Evolutionary conservation across 2,113 vertebrate genomes (phyloP).

Genomic region (Nanorana parkeri): DNA sequence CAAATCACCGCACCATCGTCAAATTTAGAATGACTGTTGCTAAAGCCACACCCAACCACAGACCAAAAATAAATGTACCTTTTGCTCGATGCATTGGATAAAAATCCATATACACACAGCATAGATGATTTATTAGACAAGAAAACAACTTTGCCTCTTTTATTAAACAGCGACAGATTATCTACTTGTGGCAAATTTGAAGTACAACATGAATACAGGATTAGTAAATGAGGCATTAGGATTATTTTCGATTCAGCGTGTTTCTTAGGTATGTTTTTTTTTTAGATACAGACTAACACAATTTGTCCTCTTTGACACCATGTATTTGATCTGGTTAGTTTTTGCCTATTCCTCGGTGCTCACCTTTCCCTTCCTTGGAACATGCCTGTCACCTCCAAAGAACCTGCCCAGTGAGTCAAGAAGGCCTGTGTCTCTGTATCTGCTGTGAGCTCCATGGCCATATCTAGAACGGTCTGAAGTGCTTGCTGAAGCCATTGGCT

Average conservation of each 20-base stretch:
- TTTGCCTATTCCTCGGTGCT: slow-evolving; percentile 79
- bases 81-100: neutral
- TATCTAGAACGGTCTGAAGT: slow-evolving; percentile 83
- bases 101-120: neutral
- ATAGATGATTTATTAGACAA: neutral
- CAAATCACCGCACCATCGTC: slow-evolving; percentile 3
- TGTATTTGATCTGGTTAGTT: slow-evolving; percentile 59
- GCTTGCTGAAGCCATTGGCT: slow-evolving; percentile 90
- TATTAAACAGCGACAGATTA: slow-evolving; percentile 1
- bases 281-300: slow-evolving; percentile 22
- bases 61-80: neutral
- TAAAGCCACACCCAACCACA: neutral
- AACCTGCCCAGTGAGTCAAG: slow-evolving; percentile 96
- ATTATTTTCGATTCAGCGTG: neutral
- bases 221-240: slow-evolving; percentile 19
- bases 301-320: slow-evolving; percentile 44
- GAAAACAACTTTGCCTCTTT: slow-evolving; percentile 1
- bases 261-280: slow-evolving; percentile 4
- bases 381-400: slow-evolving; percentile 93
- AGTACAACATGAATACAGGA: neutral
- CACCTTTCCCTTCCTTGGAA: slow-evolving; percentile 95
- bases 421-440: slow-evolving; percentile 90
- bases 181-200: neutral
- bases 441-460: slow-evolving; percentile 78
- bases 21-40: neutral